Percentiles rank a stretch among this genome's conserved stretches.
Conservation (phyloP, 2,888 invertebrate genomes). For the Thereva unica region DNA sequence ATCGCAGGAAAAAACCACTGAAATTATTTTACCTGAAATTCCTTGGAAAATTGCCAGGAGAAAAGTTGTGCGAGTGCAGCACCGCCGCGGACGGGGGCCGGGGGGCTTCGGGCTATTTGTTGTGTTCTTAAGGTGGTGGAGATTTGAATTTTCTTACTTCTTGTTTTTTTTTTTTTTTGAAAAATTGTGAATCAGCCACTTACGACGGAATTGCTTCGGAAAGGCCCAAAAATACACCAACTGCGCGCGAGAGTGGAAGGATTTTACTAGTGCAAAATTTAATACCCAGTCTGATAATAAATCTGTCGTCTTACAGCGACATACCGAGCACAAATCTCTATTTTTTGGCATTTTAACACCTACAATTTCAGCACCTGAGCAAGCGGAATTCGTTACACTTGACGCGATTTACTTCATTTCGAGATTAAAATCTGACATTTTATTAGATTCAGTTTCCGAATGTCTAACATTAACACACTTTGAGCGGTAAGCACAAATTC, state of each 20-base stretch:
- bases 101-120: too few species aligned
- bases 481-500: too few species aligned
- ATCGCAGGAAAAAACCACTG: slow-evolving; percentile 24
- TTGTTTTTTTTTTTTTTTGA: slow-evolving; percentile 2
- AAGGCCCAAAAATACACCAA: slow-evolving; percentile 8
- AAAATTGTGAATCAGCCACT: slow-evolving; percentile 23
- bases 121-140: too few species aligned
- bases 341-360: slow-evolving; percentile 13
- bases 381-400: background rate
- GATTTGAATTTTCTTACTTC: background rate
- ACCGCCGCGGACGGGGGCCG: background rate
- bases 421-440: too few species aligned
- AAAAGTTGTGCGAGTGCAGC: slow-evolving; percentile 13
- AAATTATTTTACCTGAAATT: slow-evolving; percentile 37
- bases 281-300: slow-evolving; percentile 6
- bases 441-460: too few species aligned
- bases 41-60: slow-evolving; percentile 19
- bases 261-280: slow-evolving; percentile 20
- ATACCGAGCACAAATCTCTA: slow-evolving; percentile 16
- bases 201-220: slow-evolving; percentile 16
- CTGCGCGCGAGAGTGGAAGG: background rate
- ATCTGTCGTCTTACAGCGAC: slow-evolving; percentile 27
- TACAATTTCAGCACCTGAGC: slow-evolving; percentile 1
- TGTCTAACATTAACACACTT: too few species aligned
- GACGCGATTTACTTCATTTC: too few species aligned